Evolutionary conservation across 2,113 vertebrate genomes (phyloP).

Genomic region (Lycaon pictus): DNA sequence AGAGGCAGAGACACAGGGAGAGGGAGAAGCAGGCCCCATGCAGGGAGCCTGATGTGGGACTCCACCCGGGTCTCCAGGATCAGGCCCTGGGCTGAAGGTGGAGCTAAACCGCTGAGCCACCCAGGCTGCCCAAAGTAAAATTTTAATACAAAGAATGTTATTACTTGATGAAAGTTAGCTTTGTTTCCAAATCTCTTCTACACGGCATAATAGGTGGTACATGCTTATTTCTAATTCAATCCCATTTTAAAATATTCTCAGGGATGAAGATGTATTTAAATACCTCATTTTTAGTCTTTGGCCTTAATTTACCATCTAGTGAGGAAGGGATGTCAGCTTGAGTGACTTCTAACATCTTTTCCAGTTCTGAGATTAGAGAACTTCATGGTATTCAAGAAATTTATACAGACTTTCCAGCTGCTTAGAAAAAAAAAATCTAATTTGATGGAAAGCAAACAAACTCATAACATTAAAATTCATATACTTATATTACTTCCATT

Average conservation of each 20-base stretch:
- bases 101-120: no score
- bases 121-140: not conserved
- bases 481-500: slow-evolving; percentile 60
- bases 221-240: not conserved
- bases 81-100: no score
- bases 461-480: slow-evolving; percentile 3
- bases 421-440: slow-evolving; percentile 75
- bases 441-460: slow-evolving; percentile 74
- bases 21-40: no score
- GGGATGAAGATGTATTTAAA: not conserved
- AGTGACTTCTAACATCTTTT: slow-evolving; percentile 34
- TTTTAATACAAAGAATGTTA: not conserved
- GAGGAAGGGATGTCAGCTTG: not conserved
- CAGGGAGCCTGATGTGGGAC: no score
- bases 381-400: slow-evolving; percentile 70
- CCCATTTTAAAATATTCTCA: not conserved
- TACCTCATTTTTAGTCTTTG: not conserved
- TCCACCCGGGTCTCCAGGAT: no score
- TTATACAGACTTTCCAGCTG: slow-evolving; percentile 69
- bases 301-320: not conserved
- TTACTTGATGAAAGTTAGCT: not conserved
- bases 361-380: not conserved
- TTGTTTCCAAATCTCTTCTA: not conserved
- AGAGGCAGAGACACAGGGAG: no score
- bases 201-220: not conserved